These are phyloP conservation scores for Aspidiotus rigidus DNA, from an alignment of 2,888 invertebrate genomes.

Conservation along the genomic window DNA sequence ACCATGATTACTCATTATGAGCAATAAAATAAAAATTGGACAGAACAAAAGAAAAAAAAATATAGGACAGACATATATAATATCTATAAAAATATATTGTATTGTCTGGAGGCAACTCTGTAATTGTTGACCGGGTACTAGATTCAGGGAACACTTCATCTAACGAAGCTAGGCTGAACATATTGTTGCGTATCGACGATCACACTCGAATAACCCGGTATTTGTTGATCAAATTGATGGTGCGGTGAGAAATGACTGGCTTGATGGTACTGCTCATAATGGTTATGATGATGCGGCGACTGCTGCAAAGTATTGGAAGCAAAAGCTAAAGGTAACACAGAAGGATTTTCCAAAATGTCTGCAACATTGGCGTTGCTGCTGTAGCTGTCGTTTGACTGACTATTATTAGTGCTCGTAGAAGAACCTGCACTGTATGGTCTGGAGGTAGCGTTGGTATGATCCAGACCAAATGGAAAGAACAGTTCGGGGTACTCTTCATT, in stretches of 20 bases:
- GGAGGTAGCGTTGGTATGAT: background rate
- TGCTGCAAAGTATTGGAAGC: background rate
- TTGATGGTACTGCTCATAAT: constrained; percentile 39
- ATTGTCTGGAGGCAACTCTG: no score
- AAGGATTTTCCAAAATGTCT: no score
- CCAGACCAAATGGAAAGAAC: background rate
- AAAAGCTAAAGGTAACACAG: no score
- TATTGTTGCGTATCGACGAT: constrained; percentile 90
- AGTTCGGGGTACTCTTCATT: background rate
- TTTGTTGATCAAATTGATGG: background rate
- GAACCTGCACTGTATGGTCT: background rate
- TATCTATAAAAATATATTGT: no score
- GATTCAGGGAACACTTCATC: no score
- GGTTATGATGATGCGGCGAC: constrained; percentile 20
- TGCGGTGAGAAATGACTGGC: constrained; percentile 14
- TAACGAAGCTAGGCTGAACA: constrained; percentile 22
- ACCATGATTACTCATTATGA: no score
- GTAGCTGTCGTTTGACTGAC: background rate
- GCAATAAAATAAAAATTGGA: no score
- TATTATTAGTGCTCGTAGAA: background rate
- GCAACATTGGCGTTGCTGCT: background rate
- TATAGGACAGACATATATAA: no score
- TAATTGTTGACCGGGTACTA: no score
- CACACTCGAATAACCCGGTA: constrained; percentile 71
- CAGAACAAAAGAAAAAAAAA: no score